Percentiles rank a stretch among this genome's conserved stretches.
These are phyloP conservation scores for Protosalanx chinensis DNA, from an alignment of 2,797 vertebrate species.

Conservation along the genomic window DNA sequence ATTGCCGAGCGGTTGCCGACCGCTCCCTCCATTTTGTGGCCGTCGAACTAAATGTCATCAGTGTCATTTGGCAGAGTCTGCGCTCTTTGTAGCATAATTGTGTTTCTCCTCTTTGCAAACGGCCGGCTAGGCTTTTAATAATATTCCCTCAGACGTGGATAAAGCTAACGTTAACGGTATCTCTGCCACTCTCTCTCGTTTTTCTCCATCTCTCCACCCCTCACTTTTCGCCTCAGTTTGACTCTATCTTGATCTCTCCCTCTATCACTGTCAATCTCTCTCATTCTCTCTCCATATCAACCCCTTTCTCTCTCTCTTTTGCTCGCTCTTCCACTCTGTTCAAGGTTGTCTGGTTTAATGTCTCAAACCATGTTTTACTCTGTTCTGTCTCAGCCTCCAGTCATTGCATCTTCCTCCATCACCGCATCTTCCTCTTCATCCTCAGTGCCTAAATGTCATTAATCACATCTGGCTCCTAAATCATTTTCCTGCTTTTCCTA, in stretches of 20 bases:
- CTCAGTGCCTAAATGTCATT: background rate
- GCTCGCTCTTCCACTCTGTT: background rate
- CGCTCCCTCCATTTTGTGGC: background rate
- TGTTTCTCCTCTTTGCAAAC: background rate
- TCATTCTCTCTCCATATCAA: background rate
- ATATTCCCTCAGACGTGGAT: background rate
- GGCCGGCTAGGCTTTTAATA: background rate
- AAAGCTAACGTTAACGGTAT: background rate
- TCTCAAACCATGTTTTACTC: background rate
- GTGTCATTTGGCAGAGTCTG: background rate
- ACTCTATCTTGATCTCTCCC: background rate
- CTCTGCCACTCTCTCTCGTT: background rate
- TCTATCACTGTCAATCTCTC: background rate
- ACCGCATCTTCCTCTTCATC: background rate
- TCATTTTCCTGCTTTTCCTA: slow-evolving; percentile 4
- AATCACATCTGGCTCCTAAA: slow-evolving; percentile 7
- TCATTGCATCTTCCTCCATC: background rate
- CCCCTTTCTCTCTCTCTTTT: background rate
- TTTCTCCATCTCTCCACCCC: background rate
- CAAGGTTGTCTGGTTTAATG: background rate
- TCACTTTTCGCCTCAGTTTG: background rate
- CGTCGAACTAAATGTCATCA: background rate
- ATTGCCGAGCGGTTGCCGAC: background rate
- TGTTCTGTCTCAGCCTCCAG: background rate
- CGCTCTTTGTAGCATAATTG: background rate